A percentile compares a stretch with the other conserved stretches of the same genome.
phyloP scores from a whole-genome alignment of 2,113 vertebrate genomes.

The Chlorocebus sabaeus region DNA sequence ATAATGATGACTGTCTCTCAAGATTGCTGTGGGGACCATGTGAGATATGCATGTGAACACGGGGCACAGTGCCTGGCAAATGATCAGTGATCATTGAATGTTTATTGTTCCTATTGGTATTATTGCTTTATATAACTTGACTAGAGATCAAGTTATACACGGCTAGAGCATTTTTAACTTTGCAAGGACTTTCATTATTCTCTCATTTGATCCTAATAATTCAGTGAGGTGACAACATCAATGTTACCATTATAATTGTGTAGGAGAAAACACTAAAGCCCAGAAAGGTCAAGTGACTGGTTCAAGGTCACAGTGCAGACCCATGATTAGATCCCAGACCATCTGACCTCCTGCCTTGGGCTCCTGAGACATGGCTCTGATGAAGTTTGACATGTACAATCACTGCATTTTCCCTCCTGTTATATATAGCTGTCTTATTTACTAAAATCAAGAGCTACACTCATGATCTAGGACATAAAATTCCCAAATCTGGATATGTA shows the following conservation, averaged over 20 bases:
- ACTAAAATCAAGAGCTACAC: neutral
- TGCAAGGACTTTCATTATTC: neutral
- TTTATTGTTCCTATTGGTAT: neutral
- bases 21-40: neutral
- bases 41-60: accelerated
- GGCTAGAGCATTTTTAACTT: neutral
- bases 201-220: neutral
- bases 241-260: neutral
- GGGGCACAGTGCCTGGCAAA: neutral
- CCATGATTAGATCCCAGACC: neutral
- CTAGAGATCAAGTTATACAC: neutral
- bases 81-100: neutral
- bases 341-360: neutral
- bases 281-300: neutral
- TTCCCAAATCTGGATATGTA: neutral
- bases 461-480: neutral
- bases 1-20: neutral
- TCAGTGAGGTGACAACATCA: neutral
- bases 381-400: neutral
- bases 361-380: neutral
- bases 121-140: neutral
- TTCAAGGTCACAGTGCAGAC: neutral
- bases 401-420: neutral
- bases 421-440: neutral
- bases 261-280: neutral